Percentiles rank a stretch among this genome's conserved stretches.
Conservation (phyloP, 2,113 vertebrate species). For the Ceratotherium simum region DNA sequence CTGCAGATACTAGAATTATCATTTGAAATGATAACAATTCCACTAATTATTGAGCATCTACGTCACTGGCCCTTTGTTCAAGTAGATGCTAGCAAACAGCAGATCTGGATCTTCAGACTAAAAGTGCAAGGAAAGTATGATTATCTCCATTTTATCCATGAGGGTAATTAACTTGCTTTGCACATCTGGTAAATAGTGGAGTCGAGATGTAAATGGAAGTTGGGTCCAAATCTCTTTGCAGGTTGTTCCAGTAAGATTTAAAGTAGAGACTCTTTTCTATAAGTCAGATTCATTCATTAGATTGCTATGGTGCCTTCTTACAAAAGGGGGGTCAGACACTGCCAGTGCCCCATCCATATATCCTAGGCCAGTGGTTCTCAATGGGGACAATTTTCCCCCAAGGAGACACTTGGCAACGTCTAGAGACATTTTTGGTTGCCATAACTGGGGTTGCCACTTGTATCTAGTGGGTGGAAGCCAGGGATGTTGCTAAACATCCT, state of each 20-base stretch:
- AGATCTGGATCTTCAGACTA: not conserved
- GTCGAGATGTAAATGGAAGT: not conserved
- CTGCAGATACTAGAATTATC: not conserved
- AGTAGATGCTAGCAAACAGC: not conserved
- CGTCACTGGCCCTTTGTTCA: not conserved
- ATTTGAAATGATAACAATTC: not conserved
- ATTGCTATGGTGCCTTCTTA: not conserved
- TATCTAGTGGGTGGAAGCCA: not conserved
- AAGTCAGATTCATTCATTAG: not conserved
- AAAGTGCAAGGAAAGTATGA: not conserved
- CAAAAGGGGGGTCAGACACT: not conserved
- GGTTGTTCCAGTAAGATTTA: not conserved
- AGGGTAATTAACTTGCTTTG: not conserved
- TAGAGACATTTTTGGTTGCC: not conserved
- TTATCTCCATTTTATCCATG: slow-evolving; percentile 35
- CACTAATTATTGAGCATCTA: not conserved
- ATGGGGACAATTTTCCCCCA: not conserved
- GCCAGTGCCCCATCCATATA: not conserved
- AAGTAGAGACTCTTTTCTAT: not conserved
- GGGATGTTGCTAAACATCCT: not conserved
- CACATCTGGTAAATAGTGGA: not conserved
- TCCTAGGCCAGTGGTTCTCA: not conserved
- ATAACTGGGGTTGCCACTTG: not conserved
- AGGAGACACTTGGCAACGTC: not conserved
- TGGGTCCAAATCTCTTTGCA: not conserved